Evolutionary conservation across 1,140 invertebrate species (phyloP), one percentile per base, ranked within the genome.

Genomic region (Ephestia elutella): DNA sequence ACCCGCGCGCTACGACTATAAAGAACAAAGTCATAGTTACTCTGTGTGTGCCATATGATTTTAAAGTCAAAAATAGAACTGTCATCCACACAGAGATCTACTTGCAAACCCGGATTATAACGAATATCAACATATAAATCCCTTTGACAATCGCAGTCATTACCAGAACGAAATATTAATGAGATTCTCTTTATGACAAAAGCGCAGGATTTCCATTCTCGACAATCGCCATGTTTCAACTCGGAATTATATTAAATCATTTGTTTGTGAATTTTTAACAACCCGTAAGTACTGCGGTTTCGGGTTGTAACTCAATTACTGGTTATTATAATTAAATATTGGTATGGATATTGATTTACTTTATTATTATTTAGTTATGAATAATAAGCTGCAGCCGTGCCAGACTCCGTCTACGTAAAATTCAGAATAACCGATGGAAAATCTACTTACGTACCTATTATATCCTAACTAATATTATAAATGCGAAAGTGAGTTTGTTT

Each of bases 111-210:
- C 11, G 35, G 49, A 54, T 51, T 35, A 17, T 25, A 8, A 53
- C 3, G 21, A 25, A 35, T 54, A 48, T 54, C 54, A 53, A 53
- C 20, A 25, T 53, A 25, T 25, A 53, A 53, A 21, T 9, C 49
- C 18, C 18, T 53, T 25, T 53, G 19, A 53, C 50, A 53, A 53
- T 53, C 19, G n/a, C 8, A 53, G 13, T 25, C 20, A 25, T 53
- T 53, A 53, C 20, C 20, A n/a, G 19, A 53, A 25, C 19, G 13
- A 53, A 21, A 62, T 62, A 49, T 53, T 62, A 62, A 62, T 62
- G 60, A 38, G n/a, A 57, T 62, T 35, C 55, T 48, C 53, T 57
- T 62, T 62, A 56, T 57, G 17, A n/a, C 15, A 10, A 44, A 44
- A 44, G n/a, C 38, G 38, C n/a, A 44, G 38, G 38, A 44, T 44